phyloP scores from a whole-genome alignment of 2,113 vertebrate species.

The Fulmarus glacialis region DNA sequence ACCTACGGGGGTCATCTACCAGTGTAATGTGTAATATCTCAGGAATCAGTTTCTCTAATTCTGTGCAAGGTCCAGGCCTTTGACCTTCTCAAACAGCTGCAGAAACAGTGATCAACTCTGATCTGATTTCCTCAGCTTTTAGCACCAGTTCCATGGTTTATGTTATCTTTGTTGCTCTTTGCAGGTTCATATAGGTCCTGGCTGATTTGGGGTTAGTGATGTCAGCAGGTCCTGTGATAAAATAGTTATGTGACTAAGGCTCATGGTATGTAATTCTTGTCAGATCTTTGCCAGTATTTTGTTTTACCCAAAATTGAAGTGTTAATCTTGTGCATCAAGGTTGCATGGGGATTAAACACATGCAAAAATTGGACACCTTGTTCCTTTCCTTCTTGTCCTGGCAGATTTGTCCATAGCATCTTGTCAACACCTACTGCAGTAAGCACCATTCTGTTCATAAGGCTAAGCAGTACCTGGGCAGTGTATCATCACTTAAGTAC shows the following conservation, averaged over 20 bases:
- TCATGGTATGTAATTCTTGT: background rate
- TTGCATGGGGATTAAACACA: background rate
- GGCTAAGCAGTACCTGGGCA: background rate
- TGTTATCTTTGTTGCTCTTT: background rate
- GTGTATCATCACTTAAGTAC: background rate
- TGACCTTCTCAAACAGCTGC: background rate
- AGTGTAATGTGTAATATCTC: background rate
- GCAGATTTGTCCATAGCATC: background rate
- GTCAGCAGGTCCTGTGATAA: background rate
- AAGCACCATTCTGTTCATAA: background rate
- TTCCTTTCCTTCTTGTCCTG: background rate
- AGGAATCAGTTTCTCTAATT: background rate
- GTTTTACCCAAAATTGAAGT: background rate
- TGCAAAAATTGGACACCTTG: background rate
- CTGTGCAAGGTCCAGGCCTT: background rate
- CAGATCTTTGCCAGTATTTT: background rate
- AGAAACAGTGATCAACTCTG: background rate
- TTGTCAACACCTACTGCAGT: background rate
- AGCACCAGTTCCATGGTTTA: background rate
- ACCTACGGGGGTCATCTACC: background rate
- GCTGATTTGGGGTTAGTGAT: background rate
- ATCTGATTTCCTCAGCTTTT: conserved; percentile 22
- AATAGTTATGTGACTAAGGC: background rate
- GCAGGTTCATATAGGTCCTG: background rate
- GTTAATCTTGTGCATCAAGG: background rate